Evolutionary conservation across 2,888 invertebrate species (phyloP).

Genomic region (Scaptomyza cyrtandrae): DNA sequence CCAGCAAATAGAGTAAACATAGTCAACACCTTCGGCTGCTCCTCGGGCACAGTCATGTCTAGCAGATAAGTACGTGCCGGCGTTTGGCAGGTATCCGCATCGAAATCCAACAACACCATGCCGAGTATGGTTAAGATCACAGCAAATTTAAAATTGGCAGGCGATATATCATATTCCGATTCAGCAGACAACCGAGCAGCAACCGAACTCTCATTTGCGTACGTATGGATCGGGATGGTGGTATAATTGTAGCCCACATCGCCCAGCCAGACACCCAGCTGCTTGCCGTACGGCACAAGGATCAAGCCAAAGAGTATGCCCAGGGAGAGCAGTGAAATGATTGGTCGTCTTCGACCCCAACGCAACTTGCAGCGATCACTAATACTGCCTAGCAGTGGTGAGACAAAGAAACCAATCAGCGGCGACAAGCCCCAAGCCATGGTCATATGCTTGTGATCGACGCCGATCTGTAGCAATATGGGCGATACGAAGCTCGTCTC

Average conservation of each 20-base stretch:
- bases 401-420: conserved; percentile 83
- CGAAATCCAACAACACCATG: conserved; percentile 87
- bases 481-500: conserved; percentile 89
- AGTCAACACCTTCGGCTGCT: conserved; percentile 87
- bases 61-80: conserved; percentile 87
- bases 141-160: conserved; percentile 82
- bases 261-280: conserved; percentile 86
- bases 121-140: conserved; percentile 87
- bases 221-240: neutral
- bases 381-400: conserved; percentile 86
- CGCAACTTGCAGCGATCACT: conserved; percentile 86
- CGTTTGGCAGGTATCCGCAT: conserved; percentile 88
- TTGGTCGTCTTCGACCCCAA: conserved; percentile 87
- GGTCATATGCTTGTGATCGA: conserved; percentile 87
- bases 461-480: conserved; percentile 87
- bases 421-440: conserved; percentile 85
- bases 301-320: conserved; percentile 87
- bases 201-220: conserved; percentile 52
- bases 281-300: conserved; percentile 87
- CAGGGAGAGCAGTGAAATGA: conserved; percentile 86
- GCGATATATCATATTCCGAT: conserved; percentile 20
- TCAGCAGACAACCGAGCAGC: conserved; percentile 52
- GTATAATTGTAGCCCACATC: conserved; percentile 65
- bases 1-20: conserved; percentile 88
- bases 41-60: conserved; percentile 87